phyloP scores from a whole-genome alignment of 2,797 vertebrate genomes.

The Heliangelus exortis region DNA sequence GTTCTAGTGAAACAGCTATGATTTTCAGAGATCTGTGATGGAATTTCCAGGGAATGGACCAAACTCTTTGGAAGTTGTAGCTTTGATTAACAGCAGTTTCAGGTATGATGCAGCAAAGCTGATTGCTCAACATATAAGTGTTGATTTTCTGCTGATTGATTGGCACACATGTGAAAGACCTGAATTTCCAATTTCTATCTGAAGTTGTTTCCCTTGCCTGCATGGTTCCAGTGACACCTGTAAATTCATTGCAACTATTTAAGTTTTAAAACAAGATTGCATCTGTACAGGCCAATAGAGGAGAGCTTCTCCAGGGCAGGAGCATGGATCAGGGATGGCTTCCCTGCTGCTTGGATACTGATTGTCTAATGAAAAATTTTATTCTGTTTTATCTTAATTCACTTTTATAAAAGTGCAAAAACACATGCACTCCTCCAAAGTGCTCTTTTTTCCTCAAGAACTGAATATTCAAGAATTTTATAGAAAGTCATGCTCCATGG shows the following conservation, averaged over 20 bases:
- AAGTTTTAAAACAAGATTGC: neutral
- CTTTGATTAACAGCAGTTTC: neutral
- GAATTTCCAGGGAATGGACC: neutral
- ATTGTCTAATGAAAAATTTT: neutral
- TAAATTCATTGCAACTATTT: neutral
- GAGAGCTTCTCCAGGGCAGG: neutral
- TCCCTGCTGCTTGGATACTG: neutral
- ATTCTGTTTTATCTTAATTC: neutral
- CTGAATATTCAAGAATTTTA: neutral
- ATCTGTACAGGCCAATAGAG: neutral
- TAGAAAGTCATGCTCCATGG: neutral
- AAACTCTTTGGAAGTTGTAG: neutral
- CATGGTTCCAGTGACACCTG: too few relatives aligned
- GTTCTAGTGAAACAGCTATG: neutral
- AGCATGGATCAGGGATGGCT: neutral
- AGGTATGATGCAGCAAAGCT: neutral
- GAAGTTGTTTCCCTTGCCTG: neutral
- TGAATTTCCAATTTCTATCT: neutral
- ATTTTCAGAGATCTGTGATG: neutral
- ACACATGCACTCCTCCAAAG: neutral
- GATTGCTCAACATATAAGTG: neutral
- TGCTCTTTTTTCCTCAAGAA: neutral
- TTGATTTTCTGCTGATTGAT: neutral
- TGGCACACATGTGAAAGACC: neutral
- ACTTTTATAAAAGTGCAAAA: neutral